Evolutionary conservation across 2,888 invertebrate species (phyloP).

Genomic region (Anthrax anthrax): DNA sequence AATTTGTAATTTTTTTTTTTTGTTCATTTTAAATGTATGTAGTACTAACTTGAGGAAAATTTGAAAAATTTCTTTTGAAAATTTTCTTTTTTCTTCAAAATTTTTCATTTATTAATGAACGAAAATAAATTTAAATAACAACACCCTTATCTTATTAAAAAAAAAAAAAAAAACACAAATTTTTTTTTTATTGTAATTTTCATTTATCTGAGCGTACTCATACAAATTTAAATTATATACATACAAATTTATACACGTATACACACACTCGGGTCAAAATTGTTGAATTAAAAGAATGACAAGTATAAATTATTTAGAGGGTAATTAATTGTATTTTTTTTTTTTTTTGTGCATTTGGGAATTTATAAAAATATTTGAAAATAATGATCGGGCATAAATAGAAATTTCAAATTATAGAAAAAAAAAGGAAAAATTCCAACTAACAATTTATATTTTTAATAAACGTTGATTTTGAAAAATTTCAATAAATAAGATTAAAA

Average conservation of each 20-base stretch:
- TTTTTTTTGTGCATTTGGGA: background rate
- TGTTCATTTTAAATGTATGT: too few relatives aligned
- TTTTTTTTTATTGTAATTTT: background rate
- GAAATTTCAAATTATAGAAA: too few relatives aligned
- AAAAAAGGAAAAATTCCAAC: too few relatives aligned
- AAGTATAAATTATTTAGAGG: background rate
- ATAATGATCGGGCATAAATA: too few relatives aligned
- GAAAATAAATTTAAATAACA: constrained; percentile 4
- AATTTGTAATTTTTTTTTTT: too few relatives aligned
- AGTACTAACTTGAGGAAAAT: too few relatives aligned
- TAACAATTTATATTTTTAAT: too few relatives aligned
- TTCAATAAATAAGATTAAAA: too few relatives aligned
- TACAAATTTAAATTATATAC: constrained; percentile 3
- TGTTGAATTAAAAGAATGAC: background rate
- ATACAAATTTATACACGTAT: too few relatives aligned
- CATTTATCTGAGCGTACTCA: background rate
- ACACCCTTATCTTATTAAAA: too few relatives aligned
- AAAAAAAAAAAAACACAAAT: too few relatives aligned
- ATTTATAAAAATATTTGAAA: background rate
- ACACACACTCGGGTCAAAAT: background rate
- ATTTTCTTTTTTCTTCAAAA: background rate
- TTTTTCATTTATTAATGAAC: background rate
- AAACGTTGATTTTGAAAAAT: too few relatives aligned
- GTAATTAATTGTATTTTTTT: background rate
- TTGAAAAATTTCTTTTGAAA: background rate